Conservation (phyloP, 1,140 invertebrate species). For the Psilanteris sp. region DNA sequence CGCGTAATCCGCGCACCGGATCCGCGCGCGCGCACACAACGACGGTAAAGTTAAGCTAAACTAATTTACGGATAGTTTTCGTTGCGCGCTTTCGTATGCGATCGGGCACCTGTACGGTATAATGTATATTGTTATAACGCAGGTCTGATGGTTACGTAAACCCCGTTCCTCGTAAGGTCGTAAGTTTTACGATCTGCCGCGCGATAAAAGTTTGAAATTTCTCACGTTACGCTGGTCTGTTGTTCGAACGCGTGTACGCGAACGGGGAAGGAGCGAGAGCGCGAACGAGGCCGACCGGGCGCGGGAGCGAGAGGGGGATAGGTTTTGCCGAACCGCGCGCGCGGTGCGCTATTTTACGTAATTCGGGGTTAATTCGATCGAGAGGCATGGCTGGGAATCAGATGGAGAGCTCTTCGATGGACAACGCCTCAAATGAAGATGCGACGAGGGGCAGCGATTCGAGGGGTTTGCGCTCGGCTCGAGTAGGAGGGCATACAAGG, state of each 20-base stretch:
- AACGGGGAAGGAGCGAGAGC: conserved; percentile 18
- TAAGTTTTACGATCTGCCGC: conserved; percentile 71
- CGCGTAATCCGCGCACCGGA: no score
- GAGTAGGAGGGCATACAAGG: conserved; percentile 26
- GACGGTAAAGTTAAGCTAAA: conserved; percentile 18
- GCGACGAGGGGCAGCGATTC: conserved; percentile 13
- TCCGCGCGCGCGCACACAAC: no score
- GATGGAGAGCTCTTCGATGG: conserved; percentile 21
- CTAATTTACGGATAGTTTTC: conserved; percentile 46
- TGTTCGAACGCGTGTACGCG: conserved; percentile 14
- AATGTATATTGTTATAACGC: conserved; percentile 30
- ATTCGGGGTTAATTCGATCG: conserved; percentile 65
- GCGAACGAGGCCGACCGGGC: no score
- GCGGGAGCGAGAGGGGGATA: no score
- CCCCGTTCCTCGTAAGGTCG: conserved; percentile 48
- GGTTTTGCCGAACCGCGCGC: no score
- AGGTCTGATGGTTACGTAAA: conserved; percentile 52
- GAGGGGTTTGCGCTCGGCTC: conserved; percentile 14
- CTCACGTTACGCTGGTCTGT: conserved; percentile 60
- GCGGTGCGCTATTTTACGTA: neutral
- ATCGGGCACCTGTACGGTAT: conserved; percentile 21
- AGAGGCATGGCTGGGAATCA: conserved; percentile 46
- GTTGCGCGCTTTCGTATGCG: conserved; percentile 24
- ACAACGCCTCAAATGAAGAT: conserved; percentile 26
- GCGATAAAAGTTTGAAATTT: conserved; percentile 70